Conservation (phyloP, 2,888 invertebrate genomes). For the Sycophila texana region DNA sequence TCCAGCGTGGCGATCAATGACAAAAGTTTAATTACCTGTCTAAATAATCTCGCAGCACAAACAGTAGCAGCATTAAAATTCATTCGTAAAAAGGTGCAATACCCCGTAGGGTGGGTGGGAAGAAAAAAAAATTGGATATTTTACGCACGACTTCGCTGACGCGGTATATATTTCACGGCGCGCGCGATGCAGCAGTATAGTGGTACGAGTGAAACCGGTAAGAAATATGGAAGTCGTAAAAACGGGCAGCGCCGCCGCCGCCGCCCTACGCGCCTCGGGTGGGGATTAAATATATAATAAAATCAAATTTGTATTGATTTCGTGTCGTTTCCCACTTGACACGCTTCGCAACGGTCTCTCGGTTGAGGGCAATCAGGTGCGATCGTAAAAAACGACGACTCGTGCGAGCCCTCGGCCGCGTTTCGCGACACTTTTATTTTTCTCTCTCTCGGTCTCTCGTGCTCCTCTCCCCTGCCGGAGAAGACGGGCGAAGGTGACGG, state of each 20-base stretch:
- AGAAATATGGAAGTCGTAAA: slow-evolving; percentile 54
- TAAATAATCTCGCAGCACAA: too few relatives aligned
- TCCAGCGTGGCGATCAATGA: too few relatives aligned
- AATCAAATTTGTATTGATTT: slow-evolving; percentile 55
- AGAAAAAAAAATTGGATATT: too few relatives aligned
- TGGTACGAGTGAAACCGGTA: slow-evolving; percentile 27
- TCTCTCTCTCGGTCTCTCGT: neutral
- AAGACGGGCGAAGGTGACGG: neutral
- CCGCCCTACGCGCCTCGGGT: neutral
- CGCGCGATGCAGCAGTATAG: too few relatives aligned
- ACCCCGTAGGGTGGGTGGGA: too few relatives aligned
- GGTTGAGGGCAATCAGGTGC: slow-evolving; percentile 48
- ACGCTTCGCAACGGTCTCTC: slow-evolving; percentile 13
- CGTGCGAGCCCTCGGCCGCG: neutral
- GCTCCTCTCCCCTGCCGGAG: neutral
- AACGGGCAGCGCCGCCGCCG: slow-evolving; percentile 8
- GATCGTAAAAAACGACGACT: slow-evolving; percentile 48
- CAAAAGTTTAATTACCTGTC: too few relatives aligned
- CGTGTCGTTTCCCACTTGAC: slow-evolving; percentile 35
- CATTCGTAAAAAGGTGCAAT: too few relatives aligned
- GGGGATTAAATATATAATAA: slow-evolving; percentile 48
- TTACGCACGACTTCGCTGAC: too few relatives aligned
- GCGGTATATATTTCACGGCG: too few relatives aligned
- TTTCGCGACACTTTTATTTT: neutral
- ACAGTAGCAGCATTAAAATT: too few relatives aligned